phyloP scores from a whole-genome alignment of 2,888 invertebrate species.

The Limenitis camilla region DNA sequence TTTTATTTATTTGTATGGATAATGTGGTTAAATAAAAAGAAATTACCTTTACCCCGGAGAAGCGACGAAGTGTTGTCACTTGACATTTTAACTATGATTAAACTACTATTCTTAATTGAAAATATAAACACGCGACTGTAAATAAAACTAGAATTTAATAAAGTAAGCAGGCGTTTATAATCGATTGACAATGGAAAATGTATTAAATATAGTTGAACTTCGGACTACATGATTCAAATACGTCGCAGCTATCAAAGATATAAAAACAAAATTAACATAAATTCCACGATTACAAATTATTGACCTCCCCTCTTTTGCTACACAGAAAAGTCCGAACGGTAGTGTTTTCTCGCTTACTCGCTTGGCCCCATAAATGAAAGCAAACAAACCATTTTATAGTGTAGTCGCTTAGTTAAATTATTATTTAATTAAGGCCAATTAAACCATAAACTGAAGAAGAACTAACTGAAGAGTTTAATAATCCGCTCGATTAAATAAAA shows the following conservation, averaged over 20 bases:
- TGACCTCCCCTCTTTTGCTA: not conserved
- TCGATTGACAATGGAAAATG: not conserved
- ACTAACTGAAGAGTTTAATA: not conserved
- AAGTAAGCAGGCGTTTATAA: constrained; percentile 1
- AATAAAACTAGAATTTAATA: not conserved
- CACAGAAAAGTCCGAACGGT: too few species aligned
- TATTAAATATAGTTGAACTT: too few species aligned
- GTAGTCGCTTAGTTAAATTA: not conserved
- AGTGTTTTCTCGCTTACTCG: constrained; percentile 3
- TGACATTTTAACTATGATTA: constrained; percentile 14
- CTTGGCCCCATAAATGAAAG: constrained; percentile 1
- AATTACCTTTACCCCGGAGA: constrained; percentile 21
- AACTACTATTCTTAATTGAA: not conserved
- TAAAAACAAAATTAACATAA: not conserved
- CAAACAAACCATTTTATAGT: not conserved
- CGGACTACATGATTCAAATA: too few species aligned
- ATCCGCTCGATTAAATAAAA: not conserved
- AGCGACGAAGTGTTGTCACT: constrained; percentile 22
- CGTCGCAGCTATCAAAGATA: not conserved
- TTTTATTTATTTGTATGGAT: too few species aligned
- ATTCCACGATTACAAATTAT: not conserved
- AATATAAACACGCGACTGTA: too few species aligned
- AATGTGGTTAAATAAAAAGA: not conserved
- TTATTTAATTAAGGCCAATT: not conserved
- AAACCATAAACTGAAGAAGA: not conserved